These are phyloP conservation scores for Haliclona indistincta DNA, from an alignment of 37 sponge, comb jelly and placozoan species.

Conservation along the genomic window DNA sequence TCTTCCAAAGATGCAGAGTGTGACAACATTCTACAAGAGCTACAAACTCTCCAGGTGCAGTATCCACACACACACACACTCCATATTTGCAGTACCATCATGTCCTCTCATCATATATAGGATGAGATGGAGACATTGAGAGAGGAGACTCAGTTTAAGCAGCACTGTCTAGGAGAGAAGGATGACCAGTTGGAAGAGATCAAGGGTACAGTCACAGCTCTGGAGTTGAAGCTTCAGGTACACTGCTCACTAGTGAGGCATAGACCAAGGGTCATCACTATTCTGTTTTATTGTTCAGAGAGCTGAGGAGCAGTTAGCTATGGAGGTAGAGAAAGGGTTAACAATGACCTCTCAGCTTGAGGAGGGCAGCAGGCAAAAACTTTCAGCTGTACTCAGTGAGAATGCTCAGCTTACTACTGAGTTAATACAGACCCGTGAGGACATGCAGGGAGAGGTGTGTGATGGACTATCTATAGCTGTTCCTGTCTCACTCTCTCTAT, in stretches of 20 bases:
- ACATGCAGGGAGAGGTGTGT: conserved; percentile 33
- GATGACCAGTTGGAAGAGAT: conserved; percentile 42
- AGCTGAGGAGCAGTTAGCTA: conserved; percentile 50
- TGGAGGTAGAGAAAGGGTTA: conserved; percentile 68
- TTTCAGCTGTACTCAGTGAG: conserved; percentile 39
- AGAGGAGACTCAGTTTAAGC: conserved; percentile 75
- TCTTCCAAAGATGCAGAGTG: conserved; percentile 15
- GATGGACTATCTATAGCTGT: neutral
- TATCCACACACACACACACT: neutral
- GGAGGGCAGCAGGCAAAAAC: conserved; percentile 54
- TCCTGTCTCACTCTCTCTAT: too few species aligned
- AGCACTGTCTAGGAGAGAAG: conserved; percentile 33
- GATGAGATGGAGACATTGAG: conserved; percentile 77
- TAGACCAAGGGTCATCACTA: too few species aligned
- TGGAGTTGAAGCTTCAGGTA: conserved; percentile 68
- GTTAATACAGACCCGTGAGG: conserved; percentile 29
- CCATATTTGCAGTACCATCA: neutral
- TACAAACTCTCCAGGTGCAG: conserved; percentile 65
- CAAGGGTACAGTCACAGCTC: conserved; percentile 37
- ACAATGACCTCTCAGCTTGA: conserved; percentile 63
- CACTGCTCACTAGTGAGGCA: too few species aligned
- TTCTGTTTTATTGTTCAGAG: conserved; percentile 10
- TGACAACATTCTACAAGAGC: conserved; percentile 63
- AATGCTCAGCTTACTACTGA: conserved; percentile 23
- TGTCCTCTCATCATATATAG: conserved; percentile 20